Base-by-base conservation (phyloP, 1,140 invertebrate species). In the Ceratitis capitata region DNA sequence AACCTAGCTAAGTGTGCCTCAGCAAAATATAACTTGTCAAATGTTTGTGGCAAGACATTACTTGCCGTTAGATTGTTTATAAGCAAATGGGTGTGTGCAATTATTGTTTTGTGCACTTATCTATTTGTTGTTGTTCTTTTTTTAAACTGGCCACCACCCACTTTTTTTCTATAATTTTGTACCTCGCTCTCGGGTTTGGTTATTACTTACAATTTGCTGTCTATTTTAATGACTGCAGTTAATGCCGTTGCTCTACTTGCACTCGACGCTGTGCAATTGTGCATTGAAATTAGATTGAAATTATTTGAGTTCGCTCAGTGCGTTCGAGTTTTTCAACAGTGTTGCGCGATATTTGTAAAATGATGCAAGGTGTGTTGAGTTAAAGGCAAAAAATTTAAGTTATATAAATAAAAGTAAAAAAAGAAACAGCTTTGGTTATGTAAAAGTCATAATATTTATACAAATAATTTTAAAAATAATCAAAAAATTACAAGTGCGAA, bases 341-440 rank as follows among this genome's bases (percentile, higher is more conserved):
- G 85, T 64, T 85, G 56, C 85, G 85, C 29, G 82, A 85, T 39
- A 61, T 85, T 83, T 9, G 85, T 58, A 82, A 85, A 85, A 84
- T 35, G n/a, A 84, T 84, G 53, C 29, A 61, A 58, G 83, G 83
- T 84, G 26, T 64, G 83, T 84, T 61, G n/a, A n/a, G 2, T 42
- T 45, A n/a, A 5, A 12, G 51, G 3, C 1, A 53, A n/a, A 0
- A n/a, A n/a, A n/a, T n/a, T n/a, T n/a, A n/a, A n/a, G n/a, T n/a
- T n/a, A n/a, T n/a, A n/a, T n/a, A n/a, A n/a, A n/a, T n/a, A n/a
- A n/a, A n/a, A n/a, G n/a, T n/a, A n/a, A n/a, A n/a, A n/a, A n/a
- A n/a, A n/a, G n/a, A n/a, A n/a, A n/a, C n/a, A n/a, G n/a, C n/a
- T n/a, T n/a, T n/a, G n/a, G n/a, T n/a, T n/a, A n/a, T n/a, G n/a